Evolutionary conservation across 2,113 vertebrate genomes (phyloP).

Genomic region (Lophius piscatorius): DNA sequence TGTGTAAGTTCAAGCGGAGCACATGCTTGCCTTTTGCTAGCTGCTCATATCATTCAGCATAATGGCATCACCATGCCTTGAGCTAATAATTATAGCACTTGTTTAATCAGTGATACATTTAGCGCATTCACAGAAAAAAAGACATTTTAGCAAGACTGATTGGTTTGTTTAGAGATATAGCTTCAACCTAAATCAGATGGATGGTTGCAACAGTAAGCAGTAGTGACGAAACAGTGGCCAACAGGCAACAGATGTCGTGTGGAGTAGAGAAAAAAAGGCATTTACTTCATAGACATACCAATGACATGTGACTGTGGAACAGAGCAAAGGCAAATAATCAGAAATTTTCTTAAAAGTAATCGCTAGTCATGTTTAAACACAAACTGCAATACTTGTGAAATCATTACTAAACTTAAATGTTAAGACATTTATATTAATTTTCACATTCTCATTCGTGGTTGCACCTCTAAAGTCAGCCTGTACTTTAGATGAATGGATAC

Average conservation of each 20-base stretch:
- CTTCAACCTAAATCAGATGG: too few relatives aligned
- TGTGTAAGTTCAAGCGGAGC: slow-evolving; percentile 32
- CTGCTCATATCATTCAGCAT: slow-evolving; percentile 26
- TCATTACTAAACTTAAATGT: neutral
- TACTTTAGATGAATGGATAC: neutral
- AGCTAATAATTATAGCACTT: slow-evolving; percentile 35
- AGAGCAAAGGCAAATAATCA: neutral
- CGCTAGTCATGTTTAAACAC: too few relatives aligned
- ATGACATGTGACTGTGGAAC: slow-evolving; percentile 21
- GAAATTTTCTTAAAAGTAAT: too few relatives aligned
- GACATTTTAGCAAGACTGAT: too few relatives aligned
- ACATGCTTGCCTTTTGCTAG: slow-evolving; percentile 17
- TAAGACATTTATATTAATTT: neutral
- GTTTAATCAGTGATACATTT: slow-evolving; percentile 17
- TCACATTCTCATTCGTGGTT: too few relatives aligned
- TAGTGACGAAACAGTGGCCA: neutral
- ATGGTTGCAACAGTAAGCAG: too few relatives aligned
- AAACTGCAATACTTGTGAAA: too few relatives aligned
- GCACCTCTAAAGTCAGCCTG: too few relatives aligned
- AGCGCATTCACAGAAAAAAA: slow-evolving; percentile 11
- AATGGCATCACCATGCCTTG: slow-evolving; percentile 18
- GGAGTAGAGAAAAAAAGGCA: too few relatives aligned
- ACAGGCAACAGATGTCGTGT: neutral
- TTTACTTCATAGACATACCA: slow-evolving; percentile 24
- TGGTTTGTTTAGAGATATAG: slow-evolving; percentile 13